Evolutionary conservation across 2,113 vertebrate genomes (phyloP).

Genomic region (Gobiocypris rarus): DNA sequence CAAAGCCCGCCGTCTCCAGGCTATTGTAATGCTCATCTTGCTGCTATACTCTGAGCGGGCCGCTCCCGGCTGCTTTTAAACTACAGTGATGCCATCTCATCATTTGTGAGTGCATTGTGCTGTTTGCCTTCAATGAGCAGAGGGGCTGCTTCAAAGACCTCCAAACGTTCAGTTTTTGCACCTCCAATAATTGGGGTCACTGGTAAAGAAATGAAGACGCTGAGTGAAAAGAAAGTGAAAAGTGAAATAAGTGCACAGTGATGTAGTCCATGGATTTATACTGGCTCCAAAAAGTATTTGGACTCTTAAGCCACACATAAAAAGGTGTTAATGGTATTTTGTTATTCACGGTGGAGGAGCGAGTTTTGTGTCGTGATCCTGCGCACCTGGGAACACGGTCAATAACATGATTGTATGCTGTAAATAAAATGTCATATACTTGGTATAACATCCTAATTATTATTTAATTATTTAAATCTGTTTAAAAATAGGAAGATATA

Average conservation of each 20-base stretch:
- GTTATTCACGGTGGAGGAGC: not conserved
- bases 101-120: not conserved
- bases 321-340: not conserved
- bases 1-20: slow-evolving; percentile 12
- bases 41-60: slow-evolving; percentile 13
- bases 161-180: slow-evolving; percentile 5
- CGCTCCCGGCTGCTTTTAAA: slow-evolving; percentile 9
- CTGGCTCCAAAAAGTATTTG: not conserved
- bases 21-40: slow-evolving; percentile 35
- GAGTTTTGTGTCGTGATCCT: no score
- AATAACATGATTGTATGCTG: no score
- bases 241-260: not conserved
- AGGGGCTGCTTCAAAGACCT: slow-evolving; percentile 29
- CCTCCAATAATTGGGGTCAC: slow-evolving; percentile 23
- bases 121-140: slow-evolving; percentile 30
- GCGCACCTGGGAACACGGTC: no score
- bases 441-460: no score
- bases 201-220: not conserved
- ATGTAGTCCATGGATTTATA: not conserved
- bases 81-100: slow-evolving; percentile 42
- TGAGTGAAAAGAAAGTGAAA: slow-evolving; percentile 8
- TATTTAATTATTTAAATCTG: no score
- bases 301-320: not conserved
- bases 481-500: no score
- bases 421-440: no score